A percentile compares a stretch with the other conserved stretches of the same genome.
Evolutionary conservation across 1,140 invertebrate genomes (phyloP).

Genomic region (Asobara japonica): DNA sequence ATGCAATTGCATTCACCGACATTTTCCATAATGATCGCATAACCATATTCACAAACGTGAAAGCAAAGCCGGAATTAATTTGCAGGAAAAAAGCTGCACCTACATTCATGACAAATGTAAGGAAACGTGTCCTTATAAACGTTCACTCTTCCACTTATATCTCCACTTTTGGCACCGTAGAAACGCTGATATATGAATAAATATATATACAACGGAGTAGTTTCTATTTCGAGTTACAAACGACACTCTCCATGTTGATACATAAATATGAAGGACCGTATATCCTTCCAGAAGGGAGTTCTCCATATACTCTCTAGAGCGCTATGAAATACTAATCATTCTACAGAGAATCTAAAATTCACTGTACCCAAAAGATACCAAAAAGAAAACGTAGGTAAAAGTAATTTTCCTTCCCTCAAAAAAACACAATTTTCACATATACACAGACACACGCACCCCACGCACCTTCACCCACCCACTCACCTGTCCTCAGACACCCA

Average conservation of each 20-base stretch:
- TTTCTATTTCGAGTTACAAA: constrained; percentile 2
- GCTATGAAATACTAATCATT: background rate
- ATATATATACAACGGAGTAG: constrained; percentile 3
- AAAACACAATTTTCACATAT: too few species aligned
- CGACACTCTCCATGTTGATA: constrained; percentile 7
- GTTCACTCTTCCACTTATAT: background rate
- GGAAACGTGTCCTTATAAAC: background rate
- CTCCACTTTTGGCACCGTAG: background rate
- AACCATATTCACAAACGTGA: too few species aligned
- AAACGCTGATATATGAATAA: background rate
- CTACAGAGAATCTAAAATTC: background rate
- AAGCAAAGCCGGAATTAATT: too few species aligned
- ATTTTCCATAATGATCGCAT: too few species aligned
- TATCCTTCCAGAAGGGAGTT: background rate
- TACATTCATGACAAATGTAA: background rate
- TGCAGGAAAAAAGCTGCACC: too few species aligned
- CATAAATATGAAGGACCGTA: constrained; percentile 1
- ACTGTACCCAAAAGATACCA: too few species aligned
- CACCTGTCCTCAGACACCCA: too few species aligned
- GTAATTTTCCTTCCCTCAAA: too few species aligned
- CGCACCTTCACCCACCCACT: too few species aligned
- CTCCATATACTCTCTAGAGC: background rate
- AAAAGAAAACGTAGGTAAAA: too few species aligned
- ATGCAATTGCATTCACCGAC: too few species aligned
- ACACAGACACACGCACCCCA: too few species aligned